Conservation (phyloP, 2,888 invertebrate genomes). For the Luperina testacea region DNA sequence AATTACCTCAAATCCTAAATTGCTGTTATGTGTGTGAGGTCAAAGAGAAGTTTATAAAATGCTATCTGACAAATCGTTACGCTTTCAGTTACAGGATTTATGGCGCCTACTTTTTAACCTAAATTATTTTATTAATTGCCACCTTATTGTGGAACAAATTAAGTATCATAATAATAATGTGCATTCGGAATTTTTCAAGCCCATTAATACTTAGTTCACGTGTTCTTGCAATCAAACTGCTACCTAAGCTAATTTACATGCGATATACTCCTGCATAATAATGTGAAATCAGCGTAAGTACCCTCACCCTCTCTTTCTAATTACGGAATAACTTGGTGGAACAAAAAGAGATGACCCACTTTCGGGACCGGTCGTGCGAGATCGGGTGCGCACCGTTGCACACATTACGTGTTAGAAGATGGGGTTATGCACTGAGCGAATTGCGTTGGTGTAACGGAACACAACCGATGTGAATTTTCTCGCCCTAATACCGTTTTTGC, state of each 20-base stretch:
- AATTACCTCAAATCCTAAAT: constrained; percentile 37
- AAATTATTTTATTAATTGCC: neutral
- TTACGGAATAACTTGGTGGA: constrained; percentile 89
- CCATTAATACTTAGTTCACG: constrained; percentile 56
- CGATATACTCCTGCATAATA: constrained; percentile 70
- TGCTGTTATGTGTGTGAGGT: neutral
- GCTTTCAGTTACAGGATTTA: neutral
- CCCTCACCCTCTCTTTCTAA: constrained; percentile 83
- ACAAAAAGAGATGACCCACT: constrained; percentile 90
- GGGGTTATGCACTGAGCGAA: constrained; percentile 86
- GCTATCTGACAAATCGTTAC: neutral
- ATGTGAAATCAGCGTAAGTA: constrained; percentile 68
- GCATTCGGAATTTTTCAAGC: constrained; percentile 28
- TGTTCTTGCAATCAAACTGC: constrained; percentile 66
- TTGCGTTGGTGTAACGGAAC: constrained; percentile 84
- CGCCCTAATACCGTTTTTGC: constrained; percentile 88
- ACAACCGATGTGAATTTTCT: constrained; percentile 88
- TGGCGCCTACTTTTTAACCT: neutral
- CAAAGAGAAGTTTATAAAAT: neutral
- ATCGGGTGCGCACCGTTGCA: constrained; percentile 89
- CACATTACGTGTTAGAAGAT: constrained; percentile 89
- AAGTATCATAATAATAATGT: neutral
- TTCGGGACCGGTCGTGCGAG: constrained; percentile 89
- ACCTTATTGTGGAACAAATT: neutral
- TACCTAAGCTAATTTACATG: constrained; percentile 69